These are phyloP conservation scores for Melanotaenia pygmaea DNA, from an alignment of 2,797 vertebrate genomes.

Conservation along the genomic window DNA sequence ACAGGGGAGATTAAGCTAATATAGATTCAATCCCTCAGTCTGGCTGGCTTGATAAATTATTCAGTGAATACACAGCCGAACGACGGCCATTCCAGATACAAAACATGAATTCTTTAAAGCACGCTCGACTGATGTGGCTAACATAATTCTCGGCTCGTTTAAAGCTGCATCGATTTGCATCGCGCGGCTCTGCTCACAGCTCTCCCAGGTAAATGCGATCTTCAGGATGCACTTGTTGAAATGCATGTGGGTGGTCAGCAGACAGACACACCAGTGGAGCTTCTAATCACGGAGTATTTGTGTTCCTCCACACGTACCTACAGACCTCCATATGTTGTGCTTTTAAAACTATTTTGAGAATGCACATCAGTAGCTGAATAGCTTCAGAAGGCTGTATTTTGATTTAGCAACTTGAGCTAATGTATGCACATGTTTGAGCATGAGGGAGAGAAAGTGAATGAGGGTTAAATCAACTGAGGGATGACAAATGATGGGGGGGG, in stretches of 20 bases:
- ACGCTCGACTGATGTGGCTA: slow-evolving; percentile 78
- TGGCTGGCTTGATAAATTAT: slow-evolving; percentile 85
- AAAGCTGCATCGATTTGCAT: slow-evolving; percentile 80
- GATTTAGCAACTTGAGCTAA: slow-evolving; percentile 43
- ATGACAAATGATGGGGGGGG: slow-evolving; percentile 53
- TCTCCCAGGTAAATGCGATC: slow-evolving; percentile 64
- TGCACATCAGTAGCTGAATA: slow-evolving; percentile 31
- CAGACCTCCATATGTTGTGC: slow-evolving; percentile 61
- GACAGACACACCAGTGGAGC: slow-evolving; percentile 49
- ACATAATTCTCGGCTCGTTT: slow-evolving; percentile 83
- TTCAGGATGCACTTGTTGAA: slow-evolving; percentile 68
- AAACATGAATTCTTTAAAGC: slow-evolving; percentile 84
- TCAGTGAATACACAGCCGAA: slow-evolving; percentile 82
- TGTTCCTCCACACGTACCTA: slow-evolving; percentile 50
- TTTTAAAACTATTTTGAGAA: slow-evolving; percentile 42
- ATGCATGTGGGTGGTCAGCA: slow-evolving; percentile 65
- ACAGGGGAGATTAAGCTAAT: slow-evolving; percentile 85
- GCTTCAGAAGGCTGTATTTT: slow-evolving; percentile 47
- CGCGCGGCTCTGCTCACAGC: slow-evolving; percentile 51
- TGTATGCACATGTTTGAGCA: slow-evolving; percentile 50
- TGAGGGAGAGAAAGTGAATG: slow-evolving; percentile 41
- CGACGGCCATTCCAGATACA: slow-evolving; percentile 80
- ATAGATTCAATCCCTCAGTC: slow-evolving; percentile 85
- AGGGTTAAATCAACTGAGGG: slow-evolving; percentile 45
- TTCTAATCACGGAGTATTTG: slow-evolving; percentile 51